These are phyloP conservation scores for Falco punctatus DNA, from an alignment of 2,113 vertebrate species.

Conservation along the genomic window DNA sequence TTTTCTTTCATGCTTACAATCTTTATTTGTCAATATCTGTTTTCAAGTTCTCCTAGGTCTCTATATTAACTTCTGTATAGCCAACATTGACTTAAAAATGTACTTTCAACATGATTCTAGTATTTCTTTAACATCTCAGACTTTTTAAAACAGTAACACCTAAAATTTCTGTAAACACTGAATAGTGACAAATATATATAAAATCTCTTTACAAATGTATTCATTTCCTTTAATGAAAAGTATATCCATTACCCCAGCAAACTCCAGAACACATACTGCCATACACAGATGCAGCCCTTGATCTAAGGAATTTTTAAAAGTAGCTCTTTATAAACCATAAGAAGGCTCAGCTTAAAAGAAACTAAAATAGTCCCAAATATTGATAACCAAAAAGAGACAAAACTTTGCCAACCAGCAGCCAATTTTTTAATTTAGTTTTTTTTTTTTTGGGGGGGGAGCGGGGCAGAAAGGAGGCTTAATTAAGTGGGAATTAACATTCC, in stretches of 20 bases:
- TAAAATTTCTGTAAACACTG: neutral
- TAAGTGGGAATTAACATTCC: neutral
- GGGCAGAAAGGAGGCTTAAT: neutral
- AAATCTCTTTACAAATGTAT: neutral
- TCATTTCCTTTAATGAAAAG: neutral
- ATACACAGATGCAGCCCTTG: accelerated
- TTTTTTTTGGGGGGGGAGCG: no score
- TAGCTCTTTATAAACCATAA: neutral
- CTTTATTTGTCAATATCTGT: neutral
- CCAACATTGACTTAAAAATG: neutral
- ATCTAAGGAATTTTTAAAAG: neutral
- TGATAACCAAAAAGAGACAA: neutral
- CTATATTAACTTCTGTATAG: neutral
- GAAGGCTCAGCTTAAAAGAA: neutral
- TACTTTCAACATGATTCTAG: neutral
- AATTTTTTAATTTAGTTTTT: neutral
- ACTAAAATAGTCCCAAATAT: neutral
- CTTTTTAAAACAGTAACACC: neutral
- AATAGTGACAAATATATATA: neutral
- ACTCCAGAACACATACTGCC: neutral
- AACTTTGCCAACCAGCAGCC: neutral
- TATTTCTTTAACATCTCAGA: neutral
- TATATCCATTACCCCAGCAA: neutral
- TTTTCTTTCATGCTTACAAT: neutral
- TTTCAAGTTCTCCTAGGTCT: neutral